Base-by-base conservation (phyloP, 1,140 invertebrate species). In the Drosophila ogumai region DNA sequence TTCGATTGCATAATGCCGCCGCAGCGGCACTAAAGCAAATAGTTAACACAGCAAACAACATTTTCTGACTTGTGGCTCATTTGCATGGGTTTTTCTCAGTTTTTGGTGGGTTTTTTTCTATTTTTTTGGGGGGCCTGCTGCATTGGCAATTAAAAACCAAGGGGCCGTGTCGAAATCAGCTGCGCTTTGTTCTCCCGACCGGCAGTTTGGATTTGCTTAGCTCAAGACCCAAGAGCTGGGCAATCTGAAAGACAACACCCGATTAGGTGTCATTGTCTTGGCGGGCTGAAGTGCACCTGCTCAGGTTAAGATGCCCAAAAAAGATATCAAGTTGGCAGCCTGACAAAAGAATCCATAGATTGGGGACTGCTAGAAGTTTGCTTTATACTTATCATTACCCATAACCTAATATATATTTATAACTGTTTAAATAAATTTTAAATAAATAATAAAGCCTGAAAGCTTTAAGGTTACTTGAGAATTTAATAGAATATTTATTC, bases 111-210 rank as follows among this genome's bases (percentile, higher is more conserved):
- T 17, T 50, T 50, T 31, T 12, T 28, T 6, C 32, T 36, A 54
- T 31, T 54, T 59, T 81, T 75, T 80, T 57, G 7, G 36, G 22
- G n/a, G 46, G 47, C 69, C 43, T 43, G 66, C 43, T 43, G 75
- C 82, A 86, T 81, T 81, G 68, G 85, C 85, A 85, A 90, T 90
- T 90, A 90, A 90, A 90, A 90, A 81, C 58, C 61, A 66, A 76
- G 67, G 36, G 36, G 59, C 69, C 74, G 78, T 90, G 85, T 81
- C 59, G 74, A 79, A 78, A 90, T 85, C 25, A 61, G 41, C 43
- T 40, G 38, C 38, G 59, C 82, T 88, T 90, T 88, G 85, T 88
- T 88, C 84, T 88, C 36, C 46, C 40, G 8, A 44, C 65, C 47
- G 46, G 47, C 58, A 47, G 15, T 67, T 86, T 44, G 49, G 57